Conservation (phyloP, 2,113 vertebrate species). For the Ceratotherium simum region DNA sequence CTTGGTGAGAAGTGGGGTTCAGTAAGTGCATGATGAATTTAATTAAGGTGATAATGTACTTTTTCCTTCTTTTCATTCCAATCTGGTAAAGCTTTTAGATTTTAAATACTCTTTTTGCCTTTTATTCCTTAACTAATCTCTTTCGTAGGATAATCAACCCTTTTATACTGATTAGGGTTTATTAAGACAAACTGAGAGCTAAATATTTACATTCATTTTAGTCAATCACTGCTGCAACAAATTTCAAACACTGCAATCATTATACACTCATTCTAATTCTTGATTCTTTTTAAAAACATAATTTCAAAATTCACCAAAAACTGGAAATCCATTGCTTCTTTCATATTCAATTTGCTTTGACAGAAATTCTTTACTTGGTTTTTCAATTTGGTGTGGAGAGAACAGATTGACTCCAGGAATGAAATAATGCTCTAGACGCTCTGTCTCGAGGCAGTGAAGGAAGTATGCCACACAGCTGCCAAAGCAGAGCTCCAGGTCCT, state of each 20-base stretch:
- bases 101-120: conserved; percentile 29
- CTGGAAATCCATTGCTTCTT: conserved; percentile 85
- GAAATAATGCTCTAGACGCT: conserved; percentile 90
- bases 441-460: conserved; percentile 78
- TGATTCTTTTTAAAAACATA: conserved; percentile 5
- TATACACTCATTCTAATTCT: conserved; percentile 32
- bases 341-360: conserved; percentile 82
- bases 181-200: not conserved
- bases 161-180: not conserved
- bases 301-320: conserved; percentile 83
- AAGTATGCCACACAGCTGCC: conserved; percentile 85
- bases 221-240: not conserved
- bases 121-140: not conserved
- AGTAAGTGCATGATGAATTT: not conserved
- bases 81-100: not conserved
- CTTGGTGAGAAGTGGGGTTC: not conserved
- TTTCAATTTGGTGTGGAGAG: conserved; percentile 48
- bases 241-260: conserved; percentile 25
- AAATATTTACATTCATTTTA: conserved; percentile 38
- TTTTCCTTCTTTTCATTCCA: not conserved
- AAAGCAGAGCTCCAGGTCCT: conserved; percentile 87
- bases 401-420: conserved; percentile 91
- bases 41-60: not conserved
- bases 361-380: conserved; percentile 74
- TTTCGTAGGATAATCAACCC: not conserved